Base-by-base conservation (phyloP, 2,888 invertebrate genomes). In the Drosophila subquinaria region DNA sequence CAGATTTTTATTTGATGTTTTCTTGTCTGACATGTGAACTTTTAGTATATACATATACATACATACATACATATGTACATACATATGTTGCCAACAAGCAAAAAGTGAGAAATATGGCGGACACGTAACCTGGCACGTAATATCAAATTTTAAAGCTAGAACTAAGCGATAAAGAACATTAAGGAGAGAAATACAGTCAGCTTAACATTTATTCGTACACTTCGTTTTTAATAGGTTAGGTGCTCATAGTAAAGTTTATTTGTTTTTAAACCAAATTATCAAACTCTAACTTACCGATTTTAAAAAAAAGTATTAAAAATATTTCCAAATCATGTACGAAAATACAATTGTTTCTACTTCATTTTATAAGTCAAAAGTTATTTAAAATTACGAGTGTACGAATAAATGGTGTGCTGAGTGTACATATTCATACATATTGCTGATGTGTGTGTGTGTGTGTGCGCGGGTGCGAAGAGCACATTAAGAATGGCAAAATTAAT, bases 1-100 rank as follows among this genome's bases (percentile, higher is more conserved):
- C 68, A 62, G 68, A 80, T 78, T 76, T 76, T 62, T 52, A 81
- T 67, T 68, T 81, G 69, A 82, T 81, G 70, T 70, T 68, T 63
- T 62, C 67, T 61, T 61, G 71, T 64, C 75, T 64, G 57, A 64
- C 48, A 60, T 76, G 60, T 56, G 67, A 72, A 76, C 70, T 66
- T 60, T 67, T 48, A 15, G 70, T 70, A 55, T 20, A 33, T 38
- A 35, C 11, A 20, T 33, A 38, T 10, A 61, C 13, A 42, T 13
- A n/a, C 17, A 2, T n/a, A 61, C 17, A 40, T 27, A 23, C n/a
- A 0, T 11, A 23, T n/a, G 0, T 11, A 9, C 50, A 13, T 33
- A 9, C 4, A 17, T 47, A 35, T 53, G 40, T 45, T 57, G 43
- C 52, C 40, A 43, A 53, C 40, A 56, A 10, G 53, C 48, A 33